Percentiles rank a stretch among this genome's conserved stretches.
phyloP scores from a whole-genome alignment of 2,797 vertebrate species.

The Alcedo quadribrachys region DNA sequence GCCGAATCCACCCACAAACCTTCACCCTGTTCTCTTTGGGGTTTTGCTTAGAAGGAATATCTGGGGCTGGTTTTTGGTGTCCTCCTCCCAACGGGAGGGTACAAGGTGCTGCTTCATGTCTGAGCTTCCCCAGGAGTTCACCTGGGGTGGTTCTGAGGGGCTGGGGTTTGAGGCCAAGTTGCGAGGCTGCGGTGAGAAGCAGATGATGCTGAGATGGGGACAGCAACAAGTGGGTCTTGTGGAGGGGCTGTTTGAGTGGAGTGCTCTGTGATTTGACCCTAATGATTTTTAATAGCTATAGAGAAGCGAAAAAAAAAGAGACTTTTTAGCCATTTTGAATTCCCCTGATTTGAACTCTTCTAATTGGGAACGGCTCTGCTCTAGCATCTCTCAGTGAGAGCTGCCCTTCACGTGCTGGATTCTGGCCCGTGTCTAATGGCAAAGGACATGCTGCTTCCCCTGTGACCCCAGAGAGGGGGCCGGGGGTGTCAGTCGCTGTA shows the following conservation, averaged over 20 bases:
- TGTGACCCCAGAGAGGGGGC: not conserved
- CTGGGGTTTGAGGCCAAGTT: not conserved
- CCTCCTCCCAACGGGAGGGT: not conserved
- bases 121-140: not conserved
- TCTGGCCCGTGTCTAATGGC: not conserved
- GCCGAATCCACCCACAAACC: not conserved
- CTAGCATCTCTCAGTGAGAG: constrained; percentile 60
- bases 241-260: not conserved
- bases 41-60: not conserved
- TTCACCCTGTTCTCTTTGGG: not conserved
- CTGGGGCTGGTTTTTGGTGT: not conserved
- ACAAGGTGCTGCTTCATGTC: not conserved
- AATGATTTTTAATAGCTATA: no score
- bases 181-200: fast-evolving
- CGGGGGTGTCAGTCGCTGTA: not conserved
- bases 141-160: not conserved
- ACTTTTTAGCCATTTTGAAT: not conserved
- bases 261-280: not conserved
- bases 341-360: not conserved
- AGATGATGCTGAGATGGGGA: no score
- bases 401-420: not conserved
- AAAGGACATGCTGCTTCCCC: not conserved
- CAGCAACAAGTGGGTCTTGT: not conserved
- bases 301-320: not conserved
- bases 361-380: not conserved